Evolutionary conservation across 2,797 vertebrate genomes (phyloP).

Genomic region (Myoxocephalus aenaeus): DNA sequence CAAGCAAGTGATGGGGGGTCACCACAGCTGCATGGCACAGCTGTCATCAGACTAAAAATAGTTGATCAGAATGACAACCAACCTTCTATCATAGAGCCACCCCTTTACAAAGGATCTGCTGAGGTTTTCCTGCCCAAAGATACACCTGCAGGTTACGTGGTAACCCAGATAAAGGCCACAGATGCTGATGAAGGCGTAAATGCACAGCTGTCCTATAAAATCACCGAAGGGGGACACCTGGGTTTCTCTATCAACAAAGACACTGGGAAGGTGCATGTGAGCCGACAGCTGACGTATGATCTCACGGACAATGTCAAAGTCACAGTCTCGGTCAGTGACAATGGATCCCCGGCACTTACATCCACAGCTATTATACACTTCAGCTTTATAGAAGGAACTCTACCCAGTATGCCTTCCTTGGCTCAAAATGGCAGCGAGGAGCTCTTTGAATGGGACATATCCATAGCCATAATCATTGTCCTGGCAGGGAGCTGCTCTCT

Average conservation of each 20-base stretch:
- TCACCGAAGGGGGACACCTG: slow-evolving; percentile 86
- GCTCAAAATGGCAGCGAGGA: slow-evolving; percentile 82
- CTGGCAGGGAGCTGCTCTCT: slow-evolving; percentile 95
- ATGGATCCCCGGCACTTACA: slow-evolving; percentile 88
- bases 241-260: slow-evolving; percentile 90
- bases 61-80: slow-evolving; percentile 96
- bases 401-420: slow-evolving; percentile 83
- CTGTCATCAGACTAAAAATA: slow-evolving; percentile 90
- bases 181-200: slow-evolving; percentile 93
- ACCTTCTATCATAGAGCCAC: slow-evolving; percentile 88
- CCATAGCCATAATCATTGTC: slow-evolving; percentile 92
- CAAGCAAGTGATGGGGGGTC: slow-evolving; percentile 93
- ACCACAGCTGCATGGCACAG: slow-evolving; percentile 91
- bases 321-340: slow-evolving; percentile 88
- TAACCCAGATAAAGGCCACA: slow-evolving; percentile 91
- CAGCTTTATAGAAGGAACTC: slow-evolving; percentile 86
- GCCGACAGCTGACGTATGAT: slow-evolving; percentile 88
- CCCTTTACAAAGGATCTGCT: slow-evolving; percentile 89
- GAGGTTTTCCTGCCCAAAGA: slow-evolving; percentile 91
- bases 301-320: slow-evolving; percentile 87
- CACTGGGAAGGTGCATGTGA: slow-evolving; percentile 91
- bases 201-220: slow-evolving; percentile 89
- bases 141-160: slow-evolving; percentile 87
- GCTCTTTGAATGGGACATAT: slow-evolving; percentile 90
- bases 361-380: slow-evolving; percentile 90